Evolutionary conservation across 23 tunicate genomes (phyloP).

Genomic region (Ciona savignyi): DNA sequence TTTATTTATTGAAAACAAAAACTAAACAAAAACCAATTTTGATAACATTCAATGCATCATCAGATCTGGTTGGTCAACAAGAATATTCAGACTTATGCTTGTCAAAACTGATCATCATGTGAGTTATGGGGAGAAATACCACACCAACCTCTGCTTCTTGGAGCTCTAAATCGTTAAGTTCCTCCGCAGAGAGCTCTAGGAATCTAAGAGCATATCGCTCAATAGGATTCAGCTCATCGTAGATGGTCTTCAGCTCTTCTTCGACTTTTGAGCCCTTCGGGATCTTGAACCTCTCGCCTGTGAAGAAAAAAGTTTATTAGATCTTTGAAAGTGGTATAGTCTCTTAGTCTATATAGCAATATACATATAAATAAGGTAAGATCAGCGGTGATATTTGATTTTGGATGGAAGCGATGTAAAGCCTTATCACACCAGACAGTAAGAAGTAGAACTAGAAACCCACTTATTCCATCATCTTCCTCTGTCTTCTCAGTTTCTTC

Average conservation of each 20-base stretch:
- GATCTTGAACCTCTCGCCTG: constrained; percentile 12
- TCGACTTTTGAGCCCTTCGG: constrained; percentile 48
- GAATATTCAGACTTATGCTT: constrained; percentile 5
- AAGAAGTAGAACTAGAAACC: background rate
- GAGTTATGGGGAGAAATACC: background rate
- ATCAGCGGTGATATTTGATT: too few relatives aligned
- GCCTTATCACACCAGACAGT: too few relatives aligned
- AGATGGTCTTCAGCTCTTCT: constrained; percentile 63
- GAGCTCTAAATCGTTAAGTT: constrained; percentile 45
- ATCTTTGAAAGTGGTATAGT: background rate
- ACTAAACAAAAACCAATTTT: background rate
- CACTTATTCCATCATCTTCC: constrained; percentile 28
- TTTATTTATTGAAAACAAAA: background rate
- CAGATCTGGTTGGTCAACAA: too few relatives aligned
- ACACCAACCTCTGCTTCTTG: constrained; percentile 60
- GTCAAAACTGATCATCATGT: constrained; percentile 8
- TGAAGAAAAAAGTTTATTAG: background rate
- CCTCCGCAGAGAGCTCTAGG: constrained; percentile 56
- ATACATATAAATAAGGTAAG: too few relatives aligned
- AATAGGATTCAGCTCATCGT: constrained; percentile 62
- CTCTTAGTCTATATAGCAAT: too few relatives aligned
- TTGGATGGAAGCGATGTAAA: too few relatives aligned
- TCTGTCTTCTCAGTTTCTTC: constrained; percentile 49
- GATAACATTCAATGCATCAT: constrained; percentile 1
- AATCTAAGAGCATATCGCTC: constrained; percentile 70